Evolutionary conservation across 64 coral and sea anemone genomes (phyloP).

Genomic region (Montipora efflorescens): DNA sequence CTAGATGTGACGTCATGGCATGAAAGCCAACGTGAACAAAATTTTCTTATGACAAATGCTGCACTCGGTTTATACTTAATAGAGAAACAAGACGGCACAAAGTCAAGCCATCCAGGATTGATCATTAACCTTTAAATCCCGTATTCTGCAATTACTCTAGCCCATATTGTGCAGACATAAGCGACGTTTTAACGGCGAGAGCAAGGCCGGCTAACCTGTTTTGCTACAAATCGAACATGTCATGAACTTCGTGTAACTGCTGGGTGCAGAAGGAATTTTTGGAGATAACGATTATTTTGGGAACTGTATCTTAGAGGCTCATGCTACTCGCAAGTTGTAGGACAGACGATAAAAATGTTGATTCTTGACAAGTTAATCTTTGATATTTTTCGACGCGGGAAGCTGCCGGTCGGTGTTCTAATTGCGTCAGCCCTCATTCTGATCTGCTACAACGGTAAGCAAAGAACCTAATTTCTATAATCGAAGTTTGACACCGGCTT

Average conservation of each 20-base stretch:
- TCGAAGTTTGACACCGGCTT: slow-evolving; percentile 20
- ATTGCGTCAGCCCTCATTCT: neutral
- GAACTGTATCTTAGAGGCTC: slow-evolving; percentile 11
- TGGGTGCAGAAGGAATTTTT: slow-evolving; percentile 86
- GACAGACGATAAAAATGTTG: neutral
- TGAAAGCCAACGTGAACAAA: slow-evolving; percentile 70
- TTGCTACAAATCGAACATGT: neutral
- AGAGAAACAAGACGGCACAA: slow-evolving; percentile 2
- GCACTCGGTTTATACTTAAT: slow-evolving; percentile 1
- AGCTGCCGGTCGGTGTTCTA: neutral
- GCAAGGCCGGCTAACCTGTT: neutral
- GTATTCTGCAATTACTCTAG: neutral
- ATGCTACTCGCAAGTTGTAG: neutral
- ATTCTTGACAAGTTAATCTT: slow-evolving; percentile 29
- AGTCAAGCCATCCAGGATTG: slow-evolving; percentile 7
- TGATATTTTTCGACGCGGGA: slow-evolving; percentile 8
- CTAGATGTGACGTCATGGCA: slow-evolving; percentile 89
- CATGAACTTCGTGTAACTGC: slow-evolving; percentile 36
- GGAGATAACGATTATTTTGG: slow-evolving; percentile 4
- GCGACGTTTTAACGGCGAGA: neutral
- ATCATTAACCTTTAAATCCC: neutral
- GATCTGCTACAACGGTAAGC: slow-evolving; percentile 42
- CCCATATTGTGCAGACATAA: slow-evolving; percentile 1
- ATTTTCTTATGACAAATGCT: slow-evolving; percentile 55
- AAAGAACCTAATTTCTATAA: neutral